Percentiles rank a stretch among this genome's conserved stretches.
Conservation (phyloP, 2,797 vertebrate genomes). For the Phataginus tetradactyla region DNA sequence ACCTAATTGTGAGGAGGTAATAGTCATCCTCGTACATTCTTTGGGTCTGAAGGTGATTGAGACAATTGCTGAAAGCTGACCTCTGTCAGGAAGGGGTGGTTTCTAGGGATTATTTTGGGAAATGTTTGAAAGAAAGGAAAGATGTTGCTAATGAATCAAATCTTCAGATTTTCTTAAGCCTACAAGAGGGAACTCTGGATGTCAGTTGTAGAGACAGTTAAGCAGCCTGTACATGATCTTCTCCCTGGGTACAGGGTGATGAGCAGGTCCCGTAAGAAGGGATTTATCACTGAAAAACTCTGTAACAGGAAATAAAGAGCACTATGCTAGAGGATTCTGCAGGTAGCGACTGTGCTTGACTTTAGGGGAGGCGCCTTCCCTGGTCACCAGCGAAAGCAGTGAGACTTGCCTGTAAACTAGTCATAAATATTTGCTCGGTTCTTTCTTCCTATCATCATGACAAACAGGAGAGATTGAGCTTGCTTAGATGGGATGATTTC, state of each 20-base stretch:
- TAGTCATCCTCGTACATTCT: neutral
- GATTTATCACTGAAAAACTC: neutral
- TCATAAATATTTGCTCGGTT: neutral
- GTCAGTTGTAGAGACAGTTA: too few species aligned
- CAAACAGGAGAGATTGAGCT: neutral
- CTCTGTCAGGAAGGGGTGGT: neutral
- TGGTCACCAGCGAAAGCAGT: neutral
- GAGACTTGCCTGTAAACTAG: neutral
- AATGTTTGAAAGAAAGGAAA: neutral
- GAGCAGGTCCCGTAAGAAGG: neutral
- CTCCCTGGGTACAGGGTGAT: neutral
- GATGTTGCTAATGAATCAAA: neutral
- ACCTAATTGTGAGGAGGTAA: neutral
- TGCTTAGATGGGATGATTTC: constrained; percentile 2
- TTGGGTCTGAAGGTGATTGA: neutral
- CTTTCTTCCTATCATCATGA: neutral
- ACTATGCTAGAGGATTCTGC: neutral
- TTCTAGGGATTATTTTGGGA: neutral
- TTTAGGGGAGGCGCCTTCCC: neutral
- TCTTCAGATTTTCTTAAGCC: neutral
- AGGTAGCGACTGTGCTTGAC: neutral
- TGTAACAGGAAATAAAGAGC: neutral
- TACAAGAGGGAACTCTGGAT: neutral
- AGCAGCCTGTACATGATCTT: neutral
- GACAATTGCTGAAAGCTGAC: neutral